Base-by-base conservation (phyloP, 2,113 vertebrate species). In the Nannobrachium achirus region DNA sequence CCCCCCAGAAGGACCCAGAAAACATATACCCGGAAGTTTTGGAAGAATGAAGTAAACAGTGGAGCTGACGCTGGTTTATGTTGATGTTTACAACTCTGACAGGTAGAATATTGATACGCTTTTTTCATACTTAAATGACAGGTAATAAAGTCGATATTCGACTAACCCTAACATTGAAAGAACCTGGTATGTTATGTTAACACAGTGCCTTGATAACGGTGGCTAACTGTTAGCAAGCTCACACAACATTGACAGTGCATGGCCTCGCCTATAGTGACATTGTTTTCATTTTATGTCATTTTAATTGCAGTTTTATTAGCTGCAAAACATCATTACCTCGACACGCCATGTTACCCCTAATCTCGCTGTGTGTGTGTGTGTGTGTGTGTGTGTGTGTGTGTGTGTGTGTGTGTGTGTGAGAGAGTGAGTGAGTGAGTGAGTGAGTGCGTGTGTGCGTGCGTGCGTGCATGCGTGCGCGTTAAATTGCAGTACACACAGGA, bases 21-120 rank as follows among this genome's bases (percentile, higher is more conserved):
- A 80, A 66, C 40, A 75, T 46, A 18, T 63, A 80, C 81, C 25
- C 81, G 84, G 86, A 86, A 84, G 49, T 67, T 56, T 59, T 64
- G 19, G 59, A 56, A 69, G 75, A 6, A 78, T 76, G 84, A 88
- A 83, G 82, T 88, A 88, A 89, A 89, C 72, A 85, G 74, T 74
- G 62, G 40, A 58, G 14, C 73, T 75, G 20, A 72, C 8, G 10
- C 59, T 57, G 4, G 66, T 39, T 63, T 63, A 1, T 66, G 11
- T 3, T 1, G 25, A 33, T 33, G 55, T 18, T 75, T 80, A 6
- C 4, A 63, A 9, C 51, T 63, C 15, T 15, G 52, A 38, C 73
- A 89, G 90, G 87, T 90, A 90, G 19, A 13, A 45, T 0, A 1
- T 52, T 66, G 0, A 51, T n/a, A 48, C 33, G 1, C 13, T 25